These are phyloP conservation scores for Decapterus maruadsi DNA, from an alignment of 2,797 vertebrate species.

Conservation along the genomic window DNA sequence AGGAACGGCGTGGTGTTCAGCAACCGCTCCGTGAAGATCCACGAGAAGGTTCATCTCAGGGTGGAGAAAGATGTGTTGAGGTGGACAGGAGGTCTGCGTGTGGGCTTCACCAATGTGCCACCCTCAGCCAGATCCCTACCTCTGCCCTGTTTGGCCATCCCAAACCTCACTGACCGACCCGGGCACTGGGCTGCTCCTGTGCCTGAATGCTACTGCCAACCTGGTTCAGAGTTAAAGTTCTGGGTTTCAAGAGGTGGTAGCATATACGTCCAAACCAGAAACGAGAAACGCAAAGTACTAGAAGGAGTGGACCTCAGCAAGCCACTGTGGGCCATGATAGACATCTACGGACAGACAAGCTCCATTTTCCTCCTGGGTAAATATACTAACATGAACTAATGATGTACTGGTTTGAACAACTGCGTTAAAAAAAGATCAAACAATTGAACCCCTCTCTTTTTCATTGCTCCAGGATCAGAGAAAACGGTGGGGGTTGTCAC, in stretches of 20 bases:
- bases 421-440: not conserved
- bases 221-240: constrained; percentile 78
- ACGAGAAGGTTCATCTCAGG: constrained; percentile 80
- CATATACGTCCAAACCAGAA: constrained; percentile 54
- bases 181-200: constrained; percentile 82
- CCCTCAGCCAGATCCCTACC: constrained; percentile 75
- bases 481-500: constrained; percentile 33
- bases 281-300: constrained; percentile 32
- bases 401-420: not conserved
- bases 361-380: constrained; percentile 84
- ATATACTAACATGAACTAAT: constrained; percentile 33
- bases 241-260: constrained; percentile 81
- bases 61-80: constrained; percentile 36
- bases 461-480: constrained; percentile 76
- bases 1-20: constrained; percentile 87
- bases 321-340: constrained; percentile 89
- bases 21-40: constrained; percentile 73
- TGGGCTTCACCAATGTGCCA: constrained; percentile 87
- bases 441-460: not conserved
- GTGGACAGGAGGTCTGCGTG: constrained; percentile 85
- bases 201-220: constrained; percentile 20
- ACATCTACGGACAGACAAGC: constrained; percentile 88
- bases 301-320: constrained; percentile 57
- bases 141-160: constrained; percentile 84
- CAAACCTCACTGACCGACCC: constrained; percentile 75